Conservation (phyloP, 92 coral and sea anemone species). For the Heteractis magnifica region DNA sequence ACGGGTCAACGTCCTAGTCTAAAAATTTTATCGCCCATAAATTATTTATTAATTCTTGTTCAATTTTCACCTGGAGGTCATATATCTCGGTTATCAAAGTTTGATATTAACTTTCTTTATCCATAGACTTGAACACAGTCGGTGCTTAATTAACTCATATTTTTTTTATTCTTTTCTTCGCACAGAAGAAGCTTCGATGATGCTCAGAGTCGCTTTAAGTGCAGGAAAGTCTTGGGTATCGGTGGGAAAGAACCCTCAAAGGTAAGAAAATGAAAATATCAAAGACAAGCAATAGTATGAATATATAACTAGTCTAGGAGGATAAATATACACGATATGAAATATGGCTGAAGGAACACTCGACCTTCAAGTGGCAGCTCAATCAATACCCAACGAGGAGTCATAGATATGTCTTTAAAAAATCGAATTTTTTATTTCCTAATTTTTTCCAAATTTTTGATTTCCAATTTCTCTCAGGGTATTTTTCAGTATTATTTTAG, state of each 20-base stretch:
- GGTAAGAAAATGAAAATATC: conserved; percentile 33
- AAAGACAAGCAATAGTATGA: too few species aligned
- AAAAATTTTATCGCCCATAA: not conserved
- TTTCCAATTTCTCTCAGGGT: too few species aligned
- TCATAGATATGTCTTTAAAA: not conserved
- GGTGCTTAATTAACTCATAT: not conserved
- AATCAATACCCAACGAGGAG: not conserved
- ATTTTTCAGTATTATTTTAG: too few species aligned
- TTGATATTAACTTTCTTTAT: not conserved
- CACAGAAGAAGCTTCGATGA: conserved; percentile 96
- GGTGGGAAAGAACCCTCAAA: conserved; percentile 97
- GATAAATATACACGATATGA: not conserved
- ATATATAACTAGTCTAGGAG: too few species aligned
- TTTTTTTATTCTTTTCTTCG: not conserved
- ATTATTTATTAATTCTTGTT: not conserved
- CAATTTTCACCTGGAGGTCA: not conserved
- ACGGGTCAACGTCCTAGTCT: not conserved
- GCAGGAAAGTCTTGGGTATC: conserved; percentile 92
- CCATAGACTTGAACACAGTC: not conserved
- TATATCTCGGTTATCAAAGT: not conserved
- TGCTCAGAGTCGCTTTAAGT: conserved; percentile 95
- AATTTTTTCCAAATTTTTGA: too few species aligned
- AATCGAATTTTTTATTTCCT: too few species aligned
- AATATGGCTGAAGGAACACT: not conserved
- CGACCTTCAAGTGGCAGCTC: not conserved